Evolutionary conservation across 2,888 invertebrate species (phyloP).

Genomic region (Pseudococcus longispinus): DNA sequence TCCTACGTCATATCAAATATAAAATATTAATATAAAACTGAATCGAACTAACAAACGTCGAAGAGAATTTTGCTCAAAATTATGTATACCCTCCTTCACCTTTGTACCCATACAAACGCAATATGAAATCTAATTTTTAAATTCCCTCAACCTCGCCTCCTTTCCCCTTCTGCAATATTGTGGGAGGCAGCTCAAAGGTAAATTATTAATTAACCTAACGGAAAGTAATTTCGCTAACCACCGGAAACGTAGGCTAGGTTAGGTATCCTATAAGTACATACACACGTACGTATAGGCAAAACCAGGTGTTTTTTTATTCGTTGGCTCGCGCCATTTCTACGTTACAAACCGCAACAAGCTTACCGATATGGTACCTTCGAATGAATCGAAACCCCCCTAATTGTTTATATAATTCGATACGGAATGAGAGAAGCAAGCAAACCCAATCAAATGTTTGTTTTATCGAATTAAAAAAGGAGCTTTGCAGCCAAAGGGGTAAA

Average conservation of each 20-base stretch:
- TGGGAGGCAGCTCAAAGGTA: neutral
- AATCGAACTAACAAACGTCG: neutral
- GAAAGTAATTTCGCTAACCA: slow-evolving; percentile 40
- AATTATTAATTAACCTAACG: slow-evolving; percentile 40
- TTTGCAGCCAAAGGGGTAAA: neutral
- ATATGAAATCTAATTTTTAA: neutral
- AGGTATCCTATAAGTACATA: too few relatives aligned
- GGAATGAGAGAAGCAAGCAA: neutral
- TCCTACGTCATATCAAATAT: neutral
- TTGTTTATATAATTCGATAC: neutral
- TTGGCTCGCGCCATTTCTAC: slow-evolving; percentile 4
- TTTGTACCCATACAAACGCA: neutral
- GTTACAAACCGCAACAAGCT: slow-evolving; percentile 24
- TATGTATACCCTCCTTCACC: too few relatives aligned
- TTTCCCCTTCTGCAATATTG: neutral
- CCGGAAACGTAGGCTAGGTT: neutral
- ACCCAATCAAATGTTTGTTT: slow-evolving; percentile 25
- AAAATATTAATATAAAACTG: neutral
- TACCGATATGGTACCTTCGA: slow-evolving; percentile 8
- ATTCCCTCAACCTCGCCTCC: neutral
- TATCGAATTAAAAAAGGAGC: neutral
- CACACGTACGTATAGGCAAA: neutral
- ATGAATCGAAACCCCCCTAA: neutral
- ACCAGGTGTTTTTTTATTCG: neutral
- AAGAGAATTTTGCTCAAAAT: neutral